Evolutionary conservation across 2,888 invertebrate genomes (phyloP).

Genomic region (Buathra laborator): DNA sequence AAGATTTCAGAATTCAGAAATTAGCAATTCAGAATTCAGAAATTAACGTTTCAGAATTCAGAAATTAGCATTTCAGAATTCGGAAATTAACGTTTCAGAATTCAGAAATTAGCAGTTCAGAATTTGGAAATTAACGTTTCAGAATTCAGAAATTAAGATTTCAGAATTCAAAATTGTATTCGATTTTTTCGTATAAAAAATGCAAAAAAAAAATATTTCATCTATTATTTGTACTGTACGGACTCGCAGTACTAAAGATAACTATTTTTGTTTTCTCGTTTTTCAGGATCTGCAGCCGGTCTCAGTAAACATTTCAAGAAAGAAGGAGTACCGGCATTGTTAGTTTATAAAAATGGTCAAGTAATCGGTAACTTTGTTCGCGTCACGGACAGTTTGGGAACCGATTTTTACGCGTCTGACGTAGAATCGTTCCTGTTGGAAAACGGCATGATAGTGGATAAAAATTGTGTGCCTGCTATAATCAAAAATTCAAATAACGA

Average conservation of each 20-base stretch:
- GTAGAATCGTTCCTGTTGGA: conserved; percentile 96
- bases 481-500: conserved; percentile 81
- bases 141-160: too few relatives aligned
- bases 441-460: conserved; percentile 92
- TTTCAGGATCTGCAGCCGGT: conserved; percentile 90
- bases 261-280: conserved; percentile 1
- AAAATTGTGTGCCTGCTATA: conserved; percentile 87
- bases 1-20: too few relatives aligned
- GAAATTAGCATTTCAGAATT: too few relatives aligned
- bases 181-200: too few relatives aligned
- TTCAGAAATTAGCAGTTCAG: too few relatives aligned
- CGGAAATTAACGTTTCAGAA: too few relatives aligned
- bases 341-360: conserved; percentile 96
- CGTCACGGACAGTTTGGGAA: conserved; percentile 94
- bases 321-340: conserved; percentile 95
- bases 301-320: conserved; percentile 94
- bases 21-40: too few relatives aligned
- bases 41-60: too few relatives aligned
- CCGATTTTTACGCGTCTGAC: conserved; percentile 95
- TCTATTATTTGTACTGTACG: background rate
- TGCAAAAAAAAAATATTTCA: background rate
- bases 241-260: background rate
- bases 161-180: too few relatives aligned
- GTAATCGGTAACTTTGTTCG: conserved; percentile 97
- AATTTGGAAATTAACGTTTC: too few relatives aligned